Conservation (phyloP, 2,113 vertebrate genomes). For the Propithecus coquereli region DNA sequence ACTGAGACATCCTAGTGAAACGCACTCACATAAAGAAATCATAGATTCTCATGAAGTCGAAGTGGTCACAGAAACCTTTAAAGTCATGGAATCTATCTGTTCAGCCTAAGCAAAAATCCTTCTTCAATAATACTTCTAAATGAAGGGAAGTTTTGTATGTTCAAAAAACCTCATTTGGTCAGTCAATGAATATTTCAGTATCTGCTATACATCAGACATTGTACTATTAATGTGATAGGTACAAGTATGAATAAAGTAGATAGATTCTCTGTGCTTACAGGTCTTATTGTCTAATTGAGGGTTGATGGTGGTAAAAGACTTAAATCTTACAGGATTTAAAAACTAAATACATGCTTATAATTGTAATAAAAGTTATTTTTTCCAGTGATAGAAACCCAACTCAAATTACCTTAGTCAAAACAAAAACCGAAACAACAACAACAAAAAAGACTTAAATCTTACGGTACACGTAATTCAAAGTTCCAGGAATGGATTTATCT, state of each 20-base stretch:
- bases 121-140: background rate
- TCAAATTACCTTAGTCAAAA: background rate
- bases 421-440: background rate
- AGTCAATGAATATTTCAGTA: background rate
- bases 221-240: background rate
- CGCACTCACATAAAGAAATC: slow-evolving; percentile 7
- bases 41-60: background rate
- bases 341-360: background rate
- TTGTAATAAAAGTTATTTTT: background rate
- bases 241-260: background rate
- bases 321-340: background rate
- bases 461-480: background rate
- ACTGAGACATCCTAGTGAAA: background rate
- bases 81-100: background rate
- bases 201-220: background rate
- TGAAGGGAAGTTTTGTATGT: slow-evolving; percentile 14
- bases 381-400: background rate
- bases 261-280: background rate
- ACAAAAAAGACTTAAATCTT: background rate
- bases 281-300: background rate
- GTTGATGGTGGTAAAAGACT: background rate
- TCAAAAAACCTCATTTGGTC: background rate
- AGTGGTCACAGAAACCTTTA: background rate
- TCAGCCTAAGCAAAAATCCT: background rate
- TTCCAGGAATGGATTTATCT: background rate